phyloP scores from a whole-genome alignment of 2,888 invertebrate species.

The Yponomeuta sedellus region DNA sequence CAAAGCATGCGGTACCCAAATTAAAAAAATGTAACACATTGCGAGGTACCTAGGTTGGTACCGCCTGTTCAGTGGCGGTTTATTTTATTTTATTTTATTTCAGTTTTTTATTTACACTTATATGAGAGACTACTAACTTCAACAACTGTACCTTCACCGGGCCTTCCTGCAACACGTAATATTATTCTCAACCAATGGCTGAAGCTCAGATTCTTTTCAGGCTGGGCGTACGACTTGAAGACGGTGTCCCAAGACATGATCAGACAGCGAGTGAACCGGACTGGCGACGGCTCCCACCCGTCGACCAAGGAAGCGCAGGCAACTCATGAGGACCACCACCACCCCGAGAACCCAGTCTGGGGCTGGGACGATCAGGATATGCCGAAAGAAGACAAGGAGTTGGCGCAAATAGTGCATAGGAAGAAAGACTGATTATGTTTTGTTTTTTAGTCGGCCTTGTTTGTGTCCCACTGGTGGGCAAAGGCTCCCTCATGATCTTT shows the following conservation, averaged over 20 bases:
- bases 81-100: no score
- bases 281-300: conserved; percentile 82
- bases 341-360: conserved; percentile 80
- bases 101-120: no score
- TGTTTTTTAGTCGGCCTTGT: no score
- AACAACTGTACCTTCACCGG: background rate
- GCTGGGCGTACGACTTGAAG: conserved; percentile 91
- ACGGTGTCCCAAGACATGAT: conserved; percentile 84
- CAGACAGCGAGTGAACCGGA: conserved; percentile 80
- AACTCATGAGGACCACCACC: conserved; percentile 57
- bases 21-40: no score
- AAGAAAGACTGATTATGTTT: conserved; percentile 17
- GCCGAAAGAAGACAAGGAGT: conserved; percentile 79
- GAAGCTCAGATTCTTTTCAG: conserved; percentile 48
- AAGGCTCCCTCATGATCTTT: no score
- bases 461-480: no score
- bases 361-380: conserved; percentile 91
- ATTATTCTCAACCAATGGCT: background rate
- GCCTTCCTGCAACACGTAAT: background rate
- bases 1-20: no score
- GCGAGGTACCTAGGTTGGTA: no score
- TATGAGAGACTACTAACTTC: no score
- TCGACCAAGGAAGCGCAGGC: conserved; percentile 38
- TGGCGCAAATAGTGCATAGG: conserved; percentile 62
- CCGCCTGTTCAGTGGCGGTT: no score